phyloP scores from a whole-genome alignment of 2,113 vertebrate species.

The Tyrannus savana region DNA sequence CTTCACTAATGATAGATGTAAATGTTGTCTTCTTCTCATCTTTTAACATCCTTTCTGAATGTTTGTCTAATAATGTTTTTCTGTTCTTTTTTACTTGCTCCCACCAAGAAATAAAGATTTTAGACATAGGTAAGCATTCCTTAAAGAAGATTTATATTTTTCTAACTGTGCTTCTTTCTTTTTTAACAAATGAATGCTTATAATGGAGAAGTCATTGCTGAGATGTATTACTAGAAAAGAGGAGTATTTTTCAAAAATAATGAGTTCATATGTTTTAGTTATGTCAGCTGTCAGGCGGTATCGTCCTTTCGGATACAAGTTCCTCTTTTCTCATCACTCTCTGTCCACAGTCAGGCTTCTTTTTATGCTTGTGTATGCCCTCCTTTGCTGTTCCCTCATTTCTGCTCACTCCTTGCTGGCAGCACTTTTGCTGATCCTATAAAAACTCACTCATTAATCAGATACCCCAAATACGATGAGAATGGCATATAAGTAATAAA shows the following conservation, averaged over 20 bases:
- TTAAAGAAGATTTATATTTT: slow-evolving; percentile 72
- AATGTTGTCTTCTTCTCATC: slow-evolving; percentile 60
- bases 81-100: slow-evolving; percentile 80
- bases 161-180: slow-evolving; percentile 56
- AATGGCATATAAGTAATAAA: not conserved
- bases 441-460: slow-evolving; percentile 25
- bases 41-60: slow-evolving; percentile 59
- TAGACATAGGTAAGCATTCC: slow-evolving; percentile 97
- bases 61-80: slow-evolving; percentile 75
- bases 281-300: slow-evolving; percentile 46
- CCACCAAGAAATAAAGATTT: slow-evolving; percentile 99
- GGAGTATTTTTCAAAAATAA: slow-evolving; percentile 66
- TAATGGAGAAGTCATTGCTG: slow-evolving; percentile 54
- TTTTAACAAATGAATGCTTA: slow-evolving; percentile 66
- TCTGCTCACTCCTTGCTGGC: slow-evolving; percentile 11
- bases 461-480: not conserved
- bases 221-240: slow-evolving; percentile 50
- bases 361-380: slow-evolving; percentile 12
- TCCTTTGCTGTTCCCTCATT: not conserved
- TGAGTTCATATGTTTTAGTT: slow-evolving; percentile 64
- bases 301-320: slow-evolving; percentile 15
- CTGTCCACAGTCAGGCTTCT: not conserved
- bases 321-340: slow-evolving; percentile 42
- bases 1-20: slow-evolving; percentile 4
- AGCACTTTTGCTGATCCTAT: slow-evolving; percentile 4